Conservation (phyloP, 2,113 vertebrate species). For the Leucoraja erinaceus region DNA sequence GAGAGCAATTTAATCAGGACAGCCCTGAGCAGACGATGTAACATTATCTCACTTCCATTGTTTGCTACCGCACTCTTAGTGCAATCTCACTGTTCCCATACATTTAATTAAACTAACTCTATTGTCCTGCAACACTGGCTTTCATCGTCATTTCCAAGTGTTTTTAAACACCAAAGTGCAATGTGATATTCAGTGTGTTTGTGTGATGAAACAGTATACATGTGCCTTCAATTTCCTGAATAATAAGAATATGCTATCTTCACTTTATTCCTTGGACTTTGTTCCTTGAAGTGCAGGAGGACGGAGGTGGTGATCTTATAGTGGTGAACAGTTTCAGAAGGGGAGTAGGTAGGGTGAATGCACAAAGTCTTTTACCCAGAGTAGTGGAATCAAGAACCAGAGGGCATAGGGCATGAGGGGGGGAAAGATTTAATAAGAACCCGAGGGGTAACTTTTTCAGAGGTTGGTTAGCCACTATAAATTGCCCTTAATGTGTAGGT, state of each 20-base stretch:
- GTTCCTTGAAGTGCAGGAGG: too few species aligned
- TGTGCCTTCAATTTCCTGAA: background rate
- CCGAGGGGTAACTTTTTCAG: too few species aligned
- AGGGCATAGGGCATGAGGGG: too few species aligned
- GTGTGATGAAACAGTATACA: background rate
- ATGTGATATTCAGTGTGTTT: background rate
- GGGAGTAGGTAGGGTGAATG: too few species aligned
- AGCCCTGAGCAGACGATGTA: background rate
- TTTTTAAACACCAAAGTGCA: background rate
- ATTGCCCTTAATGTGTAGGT: too few species aligned
- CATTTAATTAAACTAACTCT: background rate
- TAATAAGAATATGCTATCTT: background rate
- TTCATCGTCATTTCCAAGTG: conserved; percentile 8
- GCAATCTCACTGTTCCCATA: background rate
- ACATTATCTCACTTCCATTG: conserved; percentile 1
- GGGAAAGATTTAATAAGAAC: too few species aligned
- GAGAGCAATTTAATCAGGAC: conserved; percentile 6
- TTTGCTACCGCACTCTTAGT: background rate
- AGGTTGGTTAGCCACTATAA: too few species aligned
- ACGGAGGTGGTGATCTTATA: too few species aligned
- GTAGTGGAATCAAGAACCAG: too few species aligned
- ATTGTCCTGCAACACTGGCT: background rate
- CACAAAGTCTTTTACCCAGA: too few species aligned
- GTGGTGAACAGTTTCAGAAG: too few species aligned
- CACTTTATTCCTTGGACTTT: background rate